Conservation (phyloP, 2,113 vertebrate species). For the Equus przewalskii region DNA sequence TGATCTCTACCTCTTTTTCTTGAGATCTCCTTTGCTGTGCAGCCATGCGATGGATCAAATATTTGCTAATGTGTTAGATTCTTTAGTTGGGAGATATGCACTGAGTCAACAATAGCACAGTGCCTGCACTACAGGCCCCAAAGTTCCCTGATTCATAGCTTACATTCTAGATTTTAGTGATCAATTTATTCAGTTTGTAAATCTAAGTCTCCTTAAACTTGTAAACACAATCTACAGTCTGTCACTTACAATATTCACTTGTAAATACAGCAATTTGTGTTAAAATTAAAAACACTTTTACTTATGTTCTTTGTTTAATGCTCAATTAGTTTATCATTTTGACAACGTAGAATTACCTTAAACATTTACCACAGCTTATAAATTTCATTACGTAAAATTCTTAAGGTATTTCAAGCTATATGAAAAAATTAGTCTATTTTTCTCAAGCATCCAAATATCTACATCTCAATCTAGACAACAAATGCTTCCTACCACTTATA, state of each 20-base stretch:
- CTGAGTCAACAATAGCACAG: neutral
- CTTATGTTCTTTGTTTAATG: neutral
- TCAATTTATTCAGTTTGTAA: neutral
- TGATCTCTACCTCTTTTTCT: neutral
- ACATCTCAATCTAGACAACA: neutral
- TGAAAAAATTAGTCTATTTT: neutral
- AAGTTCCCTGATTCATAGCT: neutral
- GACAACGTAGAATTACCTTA: neutral
- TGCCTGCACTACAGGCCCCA: neutral
- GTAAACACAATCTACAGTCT: neutral
- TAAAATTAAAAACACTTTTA: slow-evolving; percentile 12
- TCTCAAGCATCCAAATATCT: neutral
- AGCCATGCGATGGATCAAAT: neutral
- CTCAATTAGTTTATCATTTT: neutral
- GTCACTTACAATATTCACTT: neutral
- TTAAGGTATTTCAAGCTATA: neutral
- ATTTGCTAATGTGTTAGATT: neutral
- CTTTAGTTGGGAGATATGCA: neutral
- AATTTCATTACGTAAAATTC: neutral
- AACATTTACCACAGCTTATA: neutral
- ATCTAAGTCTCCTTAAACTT: neutral
- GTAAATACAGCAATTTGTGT: neutral
- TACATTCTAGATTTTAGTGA: neutral
- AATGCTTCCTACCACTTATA: neutral
- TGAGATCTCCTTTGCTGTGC: neutral